A percentile compares a stretch with the other conserved stretches of the same genome.
Conservation (phyloP, 1,140 invertebrate species). For the Teleogryllus occipitalis region DNA sequence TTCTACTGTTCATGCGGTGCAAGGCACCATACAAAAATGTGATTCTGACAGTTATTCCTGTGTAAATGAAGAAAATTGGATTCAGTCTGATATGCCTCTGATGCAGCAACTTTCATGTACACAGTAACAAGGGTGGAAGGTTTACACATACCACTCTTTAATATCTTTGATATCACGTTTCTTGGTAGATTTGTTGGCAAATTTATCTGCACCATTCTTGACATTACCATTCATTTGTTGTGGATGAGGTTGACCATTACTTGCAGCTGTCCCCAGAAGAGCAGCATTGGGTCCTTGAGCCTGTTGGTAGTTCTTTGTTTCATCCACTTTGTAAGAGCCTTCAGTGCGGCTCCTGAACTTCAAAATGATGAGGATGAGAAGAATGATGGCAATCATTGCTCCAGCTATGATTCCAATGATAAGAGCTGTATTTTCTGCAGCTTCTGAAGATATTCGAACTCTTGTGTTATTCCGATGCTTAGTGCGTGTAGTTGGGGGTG, state of each 20-base stretch:
- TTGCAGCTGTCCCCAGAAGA: slow-evolving; percentile 46
- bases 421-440: slow-evolving; percentile 62
- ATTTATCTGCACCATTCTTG: slow-evolving; percentile 34
- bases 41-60: background rate
- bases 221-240: slow-evolving; percentile 37
- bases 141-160: slow-evolving; percentile 89
- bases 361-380: slow-evolving; percentile 81
- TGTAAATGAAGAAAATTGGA: background rate
- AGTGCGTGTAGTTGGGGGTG: slow-evolving; percentile 22
- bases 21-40: background rate
- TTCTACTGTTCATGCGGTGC: background rate
- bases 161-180: slow-evolving; percentile 78
- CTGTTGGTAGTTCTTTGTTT: slow-evolving; percentile 60
- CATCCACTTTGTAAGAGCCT: slow-evolving; percentile 83
- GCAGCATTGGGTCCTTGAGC: slow-evolving; percentile 66
- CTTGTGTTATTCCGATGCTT: slow-evolving; percentile 35
- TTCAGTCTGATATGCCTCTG: background rate
- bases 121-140: background rate
- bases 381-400: slow-evolving; percentile 81
- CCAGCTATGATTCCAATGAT: slow-evolving; percentile 86
- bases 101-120: background rate
- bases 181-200: slow-evolving; percentile 44
- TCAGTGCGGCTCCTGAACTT: slow-evolving; percentile 82
- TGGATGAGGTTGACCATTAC: slow-evolving; percentile 31
- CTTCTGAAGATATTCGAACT: slow-evolving; percentile 59